Percentiles rank a stretch among this genome's conserved stretches.
Conservation (phyloP, 64 coral and sea anemone species). For the Stichodactyla helianthus region DNA sequence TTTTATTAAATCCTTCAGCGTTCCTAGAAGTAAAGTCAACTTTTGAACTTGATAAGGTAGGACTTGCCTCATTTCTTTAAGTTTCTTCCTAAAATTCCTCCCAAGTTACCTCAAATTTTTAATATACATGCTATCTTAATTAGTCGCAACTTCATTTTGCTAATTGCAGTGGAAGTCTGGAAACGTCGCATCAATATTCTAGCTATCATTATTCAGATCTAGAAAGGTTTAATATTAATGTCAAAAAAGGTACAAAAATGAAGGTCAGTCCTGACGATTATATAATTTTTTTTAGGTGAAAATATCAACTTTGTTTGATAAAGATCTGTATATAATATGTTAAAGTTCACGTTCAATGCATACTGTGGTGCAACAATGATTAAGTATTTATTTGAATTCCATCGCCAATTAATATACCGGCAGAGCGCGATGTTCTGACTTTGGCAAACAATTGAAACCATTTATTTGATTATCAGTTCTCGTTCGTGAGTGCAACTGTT, state of each 20-base stretch:
- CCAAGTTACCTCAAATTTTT: not conserved
- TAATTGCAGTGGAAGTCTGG: not conserved
- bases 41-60: not conserved
- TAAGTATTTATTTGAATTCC: not conserved
- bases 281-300: not conserved
- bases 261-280: not conserved
- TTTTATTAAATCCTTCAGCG: not conserved
- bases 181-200: not conserved
- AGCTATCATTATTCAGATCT: not conserved
- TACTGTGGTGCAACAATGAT: not conserved
- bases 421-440: slow-evolving; percentile 1
- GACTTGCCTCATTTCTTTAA: not conserved
- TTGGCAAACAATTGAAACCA: not conserved
- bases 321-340: not conserved
- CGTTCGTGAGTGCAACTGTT: too few relatives aligned
- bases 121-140: not conserved
- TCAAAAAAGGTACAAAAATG: not conserved
- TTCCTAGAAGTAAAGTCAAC: not conserved
- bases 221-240: not conserved
- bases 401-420: not conserved
- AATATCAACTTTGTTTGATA: not conserved
- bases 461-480: not conserved
- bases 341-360: not conserved
- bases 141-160: not conserved
- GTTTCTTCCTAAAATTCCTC: not conserved